These are phyloP conservation scores for Formica aserva DNA, from an alignment of 2,888 invertebrate species.

Conservation along the genomic window DNA sequence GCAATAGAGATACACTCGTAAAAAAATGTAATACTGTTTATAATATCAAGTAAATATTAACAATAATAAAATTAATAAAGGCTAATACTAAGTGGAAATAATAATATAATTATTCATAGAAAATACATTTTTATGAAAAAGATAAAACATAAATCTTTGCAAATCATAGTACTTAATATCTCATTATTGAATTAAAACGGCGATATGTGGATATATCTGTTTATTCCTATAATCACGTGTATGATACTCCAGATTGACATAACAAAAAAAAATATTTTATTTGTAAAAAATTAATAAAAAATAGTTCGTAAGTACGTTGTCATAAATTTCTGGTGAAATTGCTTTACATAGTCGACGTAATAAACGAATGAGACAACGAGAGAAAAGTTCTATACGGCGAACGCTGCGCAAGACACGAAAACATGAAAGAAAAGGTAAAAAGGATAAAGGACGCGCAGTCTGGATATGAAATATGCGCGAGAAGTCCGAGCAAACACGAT, in stretches of 20 bases:
- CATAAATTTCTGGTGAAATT: neutral
- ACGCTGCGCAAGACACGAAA: constrained; percentile 27
- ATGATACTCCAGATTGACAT: neutral
- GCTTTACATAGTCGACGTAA: constrained; percentile 1
- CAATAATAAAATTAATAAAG: neutral
- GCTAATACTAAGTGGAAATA: neutral
- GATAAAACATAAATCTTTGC: neutral
- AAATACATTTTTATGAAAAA: neutral
- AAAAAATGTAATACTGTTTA: neutral
- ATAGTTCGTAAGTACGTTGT: neutral
- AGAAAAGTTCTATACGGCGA: constrained; percentile 23
- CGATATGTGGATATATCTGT: neutral
- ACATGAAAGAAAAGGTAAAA: constrained; percentile 36
- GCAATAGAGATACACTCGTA: neutral
- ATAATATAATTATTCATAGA: neutral
- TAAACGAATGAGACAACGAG: constrained; percentile 21
- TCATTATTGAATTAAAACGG: neutral
- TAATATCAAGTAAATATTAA: neutral
- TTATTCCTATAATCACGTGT: neutral
- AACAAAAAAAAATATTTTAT: neutral
- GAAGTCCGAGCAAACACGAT: constrained; percentile 58
- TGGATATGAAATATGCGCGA: constrained; percentile 61
- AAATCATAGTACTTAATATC: neutral
- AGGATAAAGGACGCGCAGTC: constrained; percentile 3
- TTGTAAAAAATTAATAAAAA: constrained; percentile 3